A percentile compares a stretch with the other conserved stretches of the same genome.
phyloP scores from a whole-genome alignment of 2,797 vertebrate species.

The Lerista edwardsae region DNA sequence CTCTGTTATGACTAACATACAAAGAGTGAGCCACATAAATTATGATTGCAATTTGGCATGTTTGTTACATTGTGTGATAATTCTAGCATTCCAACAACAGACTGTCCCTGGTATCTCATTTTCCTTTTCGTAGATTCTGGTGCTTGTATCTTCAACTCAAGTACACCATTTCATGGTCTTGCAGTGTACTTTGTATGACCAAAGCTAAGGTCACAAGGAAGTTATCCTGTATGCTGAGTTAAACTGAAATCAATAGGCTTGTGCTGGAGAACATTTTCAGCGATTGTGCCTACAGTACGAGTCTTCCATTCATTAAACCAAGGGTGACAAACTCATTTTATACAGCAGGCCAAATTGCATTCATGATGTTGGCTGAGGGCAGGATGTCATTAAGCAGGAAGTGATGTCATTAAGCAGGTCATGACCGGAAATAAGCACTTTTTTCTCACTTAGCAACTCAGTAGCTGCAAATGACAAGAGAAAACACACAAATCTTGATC shows the following conservation, averaged over 20 bases:
- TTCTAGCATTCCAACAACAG: constrained; percentile 18
- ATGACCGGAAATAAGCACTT: too few relatives aligned
- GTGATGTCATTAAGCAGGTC: too few relatives aligned
- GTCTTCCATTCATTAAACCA: neutral
- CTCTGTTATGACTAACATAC: constrained; percentile 18
- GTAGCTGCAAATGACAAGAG: too few relatives aligned
- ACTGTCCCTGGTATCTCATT: neutral
- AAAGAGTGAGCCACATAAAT: constrained; percentile 13
- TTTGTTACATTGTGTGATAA: constrained; percentile 20
- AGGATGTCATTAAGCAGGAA: too few relatives aligned
- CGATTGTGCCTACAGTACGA: neutral
- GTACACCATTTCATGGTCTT: neutral
- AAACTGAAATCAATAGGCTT: neutral
- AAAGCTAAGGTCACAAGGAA: neutral
- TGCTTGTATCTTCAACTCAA: neutral
- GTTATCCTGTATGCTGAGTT: neutral
- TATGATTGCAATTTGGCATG: constrained; percentile 21
- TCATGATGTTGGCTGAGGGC: neutral
- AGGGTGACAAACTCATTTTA: too few relatives aligned
- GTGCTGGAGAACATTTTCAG: neutral
- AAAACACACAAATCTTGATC: too few relatives aligned
- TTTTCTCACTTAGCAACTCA: too few relatives aligned
- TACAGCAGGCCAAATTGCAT: too few relatives aligned
- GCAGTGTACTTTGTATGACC: neutral
- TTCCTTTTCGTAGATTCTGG: neutral